phyloP scores from a whole-genome alignment of 2,888 invertebrate genomes.

The Ephialtes manifestator region DNA sequence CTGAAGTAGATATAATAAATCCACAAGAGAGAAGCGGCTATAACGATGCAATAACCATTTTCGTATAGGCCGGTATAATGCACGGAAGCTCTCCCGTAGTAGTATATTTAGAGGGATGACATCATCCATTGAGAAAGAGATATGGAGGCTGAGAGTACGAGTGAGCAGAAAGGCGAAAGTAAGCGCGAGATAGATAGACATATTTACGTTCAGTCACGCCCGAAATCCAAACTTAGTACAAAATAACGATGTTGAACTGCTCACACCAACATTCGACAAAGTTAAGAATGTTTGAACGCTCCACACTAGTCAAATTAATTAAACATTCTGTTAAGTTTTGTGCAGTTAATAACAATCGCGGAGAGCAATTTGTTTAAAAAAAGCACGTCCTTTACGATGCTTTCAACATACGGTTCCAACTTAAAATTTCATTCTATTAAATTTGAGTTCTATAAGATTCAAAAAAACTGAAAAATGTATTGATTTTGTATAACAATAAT shows the following conservation, averaged over 20 bases:
- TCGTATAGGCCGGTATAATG: constrained; percentile 44
- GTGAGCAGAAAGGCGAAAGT: constrained; percentile 1
- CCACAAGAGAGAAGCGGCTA: background rate
- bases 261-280: background rate
- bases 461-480: no score
- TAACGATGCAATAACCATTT: constrained; percentile 52
- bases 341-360: no score
- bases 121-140: constrained; percentile 60
- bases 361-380: no score
- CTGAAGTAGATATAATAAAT: constrained; percentile 5
- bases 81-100: constrained; percentile 32
- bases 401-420: no score
- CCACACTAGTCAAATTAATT: no score
- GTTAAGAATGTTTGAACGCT: background rate
- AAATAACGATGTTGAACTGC: background rate
- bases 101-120: constrained; percentile 66
- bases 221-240: constrained; percentile 2
- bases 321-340: no score
- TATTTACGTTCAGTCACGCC: constrained; percentile 6
- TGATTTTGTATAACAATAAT: no score
- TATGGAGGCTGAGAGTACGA: background rate
- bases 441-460: no score
- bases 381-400: no score
- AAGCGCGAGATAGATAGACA: background rate
- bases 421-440: no score